A percentile compares a stretch with the other conserved stretches of the same genome.
These are phyloP conservation scores for Elephantulus edwardii DNA, from an alignment of 2,113 vertebrate species.

Conservation along the genomic window DNA sequence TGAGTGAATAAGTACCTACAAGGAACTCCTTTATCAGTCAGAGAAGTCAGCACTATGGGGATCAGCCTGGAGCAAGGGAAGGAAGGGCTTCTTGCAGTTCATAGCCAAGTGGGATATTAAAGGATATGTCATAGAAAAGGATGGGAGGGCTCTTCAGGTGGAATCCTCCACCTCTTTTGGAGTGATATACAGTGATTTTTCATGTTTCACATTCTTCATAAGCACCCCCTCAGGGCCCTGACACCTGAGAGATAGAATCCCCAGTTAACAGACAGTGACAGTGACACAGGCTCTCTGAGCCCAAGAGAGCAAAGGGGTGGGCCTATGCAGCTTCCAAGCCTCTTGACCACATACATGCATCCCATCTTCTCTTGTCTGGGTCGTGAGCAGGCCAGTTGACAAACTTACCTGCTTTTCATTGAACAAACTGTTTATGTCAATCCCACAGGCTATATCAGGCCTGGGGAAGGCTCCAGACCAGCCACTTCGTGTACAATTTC, in stretches of 20 bases:
- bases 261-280: background rate
- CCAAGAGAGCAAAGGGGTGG: background rate
- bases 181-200: background rate
- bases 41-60: background rate
- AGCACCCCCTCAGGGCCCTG: background rate
- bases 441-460: constrained; percentile 89
- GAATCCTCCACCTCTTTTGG: accelerated
- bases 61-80: background rate
- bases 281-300: background rate
- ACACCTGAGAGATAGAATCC: background rate
- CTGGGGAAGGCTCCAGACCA: constrained; percentile 90
- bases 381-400: background rate
- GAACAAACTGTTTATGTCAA: constrained; percentile 85
- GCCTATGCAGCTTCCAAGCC: background rate
- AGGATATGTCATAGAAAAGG: background rate
- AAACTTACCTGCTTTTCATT: constrained; percentile 80
- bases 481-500: constrained; percentile 89
- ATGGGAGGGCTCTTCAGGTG: background rate
- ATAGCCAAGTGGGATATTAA: background rate
- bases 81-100: background rate
- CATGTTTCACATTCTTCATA: background rate
- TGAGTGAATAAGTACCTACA: background rate
- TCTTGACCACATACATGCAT: background rate
- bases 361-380: too few species aligned
- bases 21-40: background rate